These are phyloP conservation scores for Capreolus pygargus DNA, from an alignment of 2,113 vertebrate genomes.

Conservation along the genomic window DNA sequence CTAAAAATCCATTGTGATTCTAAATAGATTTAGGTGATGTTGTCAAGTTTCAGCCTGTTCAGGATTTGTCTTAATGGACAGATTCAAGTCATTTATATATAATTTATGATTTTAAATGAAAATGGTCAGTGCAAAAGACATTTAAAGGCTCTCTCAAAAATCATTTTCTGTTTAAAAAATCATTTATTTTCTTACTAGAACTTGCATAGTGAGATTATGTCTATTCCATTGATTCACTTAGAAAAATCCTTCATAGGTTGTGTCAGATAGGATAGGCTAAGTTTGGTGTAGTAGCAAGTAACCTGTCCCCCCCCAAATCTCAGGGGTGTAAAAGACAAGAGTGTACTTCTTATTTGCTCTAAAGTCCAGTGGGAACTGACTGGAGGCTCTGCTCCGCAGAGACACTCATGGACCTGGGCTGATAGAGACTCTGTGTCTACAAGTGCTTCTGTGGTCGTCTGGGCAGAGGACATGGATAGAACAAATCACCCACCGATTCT, in stretches of 20 bases:
- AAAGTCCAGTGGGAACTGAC: fast-evolving
- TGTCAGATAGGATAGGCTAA: not conserved
- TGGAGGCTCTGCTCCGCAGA: not conserved
- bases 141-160: conserved; percentile 14
- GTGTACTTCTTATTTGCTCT: not conserved
- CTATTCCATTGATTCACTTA: not conserved
- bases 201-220: conserved; percentile 29
- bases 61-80: conserved; percentile 41
- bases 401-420: not conserved
- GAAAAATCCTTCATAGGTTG: not conserved
- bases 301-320: fast-evolving
- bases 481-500: not conserved
- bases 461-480: fast-evolving
- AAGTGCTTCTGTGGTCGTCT: not conserved
- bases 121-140: not conserved
- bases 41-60: conserved; percentile 16
- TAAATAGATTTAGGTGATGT: conserved; percentile 10
- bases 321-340: not conserved
- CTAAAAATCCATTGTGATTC: conserved; percentile 23
- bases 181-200: conserved; percentile 22
- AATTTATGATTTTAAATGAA: conserved; percentile 58
- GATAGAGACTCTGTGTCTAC: not conserved
- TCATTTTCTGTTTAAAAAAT: not conserved
- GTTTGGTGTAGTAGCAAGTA: not conserved
- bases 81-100: conserved; percentile 53